Percentiles rank a stretch among this genome's conserved stretches.
Evolutionary conservation across 2,113 vertebrate genomes (phyloP).

Genomic region (Austrofundulus limnaeus): DNA sequence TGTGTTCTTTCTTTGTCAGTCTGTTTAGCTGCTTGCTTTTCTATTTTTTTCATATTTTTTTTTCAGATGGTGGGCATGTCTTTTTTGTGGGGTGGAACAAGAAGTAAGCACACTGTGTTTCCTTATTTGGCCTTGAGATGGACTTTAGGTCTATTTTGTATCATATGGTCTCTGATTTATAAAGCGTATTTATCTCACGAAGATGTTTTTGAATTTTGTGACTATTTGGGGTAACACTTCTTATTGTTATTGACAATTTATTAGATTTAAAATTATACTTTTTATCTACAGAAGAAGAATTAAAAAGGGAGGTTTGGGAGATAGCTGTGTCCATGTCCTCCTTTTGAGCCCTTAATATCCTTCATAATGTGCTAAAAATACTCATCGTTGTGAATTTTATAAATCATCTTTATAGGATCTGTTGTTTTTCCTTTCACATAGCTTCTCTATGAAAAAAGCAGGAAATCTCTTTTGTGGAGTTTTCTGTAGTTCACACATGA

Average conservation of each 20-base stretch:
- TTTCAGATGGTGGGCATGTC: slow-evolving; percentile 76
- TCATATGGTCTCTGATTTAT: slow-evolving; percentile 24
- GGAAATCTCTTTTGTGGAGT: slow-evolving; percentile 66
- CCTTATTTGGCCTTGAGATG: slow-evolving; percentile 66
- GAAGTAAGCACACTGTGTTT: slow-evolving; percentile 74
- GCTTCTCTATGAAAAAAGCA: slow-evolving; percentile 66
- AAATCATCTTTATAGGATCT: slow-evolving; percentile 79
- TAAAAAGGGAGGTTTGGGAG: slow-evolving; percentile 72
- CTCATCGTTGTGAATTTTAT: slow-evolving; percentile 79
- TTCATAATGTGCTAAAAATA: slow-evolving; percentile 75
- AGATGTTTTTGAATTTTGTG: slow-evolving; percentile 32
- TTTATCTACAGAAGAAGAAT: slow-evolving; percentile 61
- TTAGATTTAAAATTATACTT: no score
- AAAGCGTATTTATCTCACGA: neutral
- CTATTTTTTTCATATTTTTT: slow-evolving; percentile 1
- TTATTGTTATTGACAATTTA: no score
- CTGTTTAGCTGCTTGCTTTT: slow-evolving; percentile 31
- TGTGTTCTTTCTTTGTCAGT: slow-evolving; percentile 34
- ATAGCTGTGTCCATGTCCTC: slow-evolving; percentile 60
- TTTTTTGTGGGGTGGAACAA: slow-evolving; percentile 75
- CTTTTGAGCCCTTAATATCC: slow-evolving; percentile 71
- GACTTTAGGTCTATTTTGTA: slow-evolving; percentile 49
- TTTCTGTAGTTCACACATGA: slow-evolving; percentile 50
- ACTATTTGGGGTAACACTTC: slow-evolving; percentile 36
- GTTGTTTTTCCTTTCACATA: slow-evolving; percentile 71